Conservation (phyloP, 2,113 vertebrate genomes). For the Anthoscopus minutus region DNA sequence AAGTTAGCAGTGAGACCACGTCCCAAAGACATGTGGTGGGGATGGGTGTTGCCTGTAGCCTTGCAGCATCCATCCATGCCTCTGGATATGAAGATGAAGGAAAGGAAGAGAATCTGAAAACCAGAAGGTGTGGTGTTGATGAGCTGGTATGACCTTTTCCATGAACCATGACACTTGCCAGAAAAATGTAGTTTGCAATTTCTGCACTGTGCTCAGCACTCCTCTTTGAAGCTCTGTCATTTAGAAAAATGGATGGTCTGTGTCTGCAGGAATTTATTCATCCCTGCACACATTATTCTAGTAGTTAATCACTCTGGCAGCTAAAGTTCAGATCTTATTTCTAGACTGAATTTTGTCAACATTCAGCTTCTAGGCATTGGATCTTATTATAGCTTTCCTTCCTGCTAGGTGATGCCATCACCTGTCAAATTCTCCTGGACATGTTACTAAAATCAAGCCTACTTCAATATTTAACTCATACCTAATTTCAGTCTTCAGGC, state of each 20-base stretch:
- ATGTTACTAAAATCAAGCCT: background rate
- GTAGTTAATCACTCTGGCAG: constrained; percentile 11
- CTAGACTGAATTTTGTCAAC: constrained; percentile 5
- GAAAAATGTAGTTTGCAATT: background rate
- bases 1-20: background rate
- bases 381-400: background rate
- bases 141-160: background rate
- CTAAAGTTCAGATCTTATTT: background rate
- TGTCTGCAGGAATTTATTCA: background rate
- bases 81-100: background rate
- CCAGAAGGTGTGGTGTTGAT: background rate
- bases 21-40: background rate
- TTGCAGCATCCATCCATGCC: background rate
- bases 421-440: background rate
- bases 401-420: background rate
- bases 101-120: background rate
- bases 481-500: background rate
- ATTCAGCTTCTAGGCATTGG: background rate
- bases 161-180: background rate
- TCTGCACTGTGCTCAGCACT: background rate
- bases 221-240: background rate
- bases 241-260: constrained; percentile 11
- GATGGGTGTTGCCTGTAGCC: background rate
- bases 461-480: background rate
- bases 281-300: background rate